Percentiles rank a stretch among this genome's conserved stretches.
phyloP scores from a whole-genome alignment of 2,113 vertebrate genomes.

The Hydrochoerus hydrochaeris region DNA sequence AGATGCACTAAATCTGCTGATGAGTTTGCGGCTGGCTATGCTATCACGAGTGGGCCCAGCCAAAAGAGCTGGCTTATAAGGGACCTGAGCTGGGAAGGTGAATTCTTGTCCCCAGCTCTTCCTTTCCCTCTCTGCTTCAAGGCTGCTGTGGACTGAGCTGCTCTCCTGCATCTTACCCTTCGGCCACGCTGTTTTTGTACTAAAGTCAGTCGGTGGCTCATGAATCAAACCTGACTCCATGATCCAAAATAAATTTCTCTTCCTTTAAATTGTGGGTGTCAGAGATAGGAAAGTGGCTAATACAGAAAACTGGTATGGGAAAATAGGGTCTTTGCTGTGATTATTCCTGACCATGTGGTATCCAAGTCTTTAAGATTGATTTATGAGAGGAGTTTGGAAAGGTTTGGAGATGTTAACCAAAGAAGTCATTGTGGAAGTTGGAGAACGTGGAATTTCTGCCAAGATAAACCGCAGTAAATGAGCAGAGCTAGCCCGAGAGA shows the following conservation, averaged over 20 bases:
- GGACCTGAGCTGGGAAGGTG: background rate
- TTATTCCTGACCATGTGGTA: background rate
- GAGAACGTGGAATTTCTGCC: background rate
- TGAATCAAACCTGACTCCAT: background rate
- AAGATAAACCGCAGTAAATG: background rate
- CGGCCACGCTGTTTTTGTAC: background rate
- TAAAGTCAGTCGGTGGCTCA: background rate
- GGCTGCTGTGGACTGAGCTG: background rate
- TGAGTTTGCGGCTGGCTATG: background rate
- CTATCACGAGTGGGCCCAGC: background rate
- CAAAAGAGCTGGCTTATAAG: background rate
- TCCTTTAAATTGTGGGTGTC: background rate
- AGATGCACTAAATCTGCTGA: background rate
- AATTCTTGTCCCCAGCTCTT: background rate
- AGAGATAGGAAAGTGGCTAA: background rate
- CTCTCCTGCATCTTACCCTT: background rate
- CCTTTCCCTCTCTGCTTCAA: background rate
- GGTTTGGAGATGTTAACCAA: background rate
- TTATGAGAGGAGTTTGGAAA: background rate
- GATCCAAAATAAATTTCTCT: background rate
- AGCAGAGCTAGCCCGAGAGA: background rate
- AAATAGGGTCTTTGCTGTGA: background rate
- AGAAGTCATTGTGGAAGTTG: background rate
- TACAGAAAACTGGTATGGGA: background rate
- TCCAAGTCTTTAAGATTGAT: background rate